Evolutionary conservation across 2,888 invertebrate genomes (phyloP).

Genomic region (Maniola hyperantus): DNA sequence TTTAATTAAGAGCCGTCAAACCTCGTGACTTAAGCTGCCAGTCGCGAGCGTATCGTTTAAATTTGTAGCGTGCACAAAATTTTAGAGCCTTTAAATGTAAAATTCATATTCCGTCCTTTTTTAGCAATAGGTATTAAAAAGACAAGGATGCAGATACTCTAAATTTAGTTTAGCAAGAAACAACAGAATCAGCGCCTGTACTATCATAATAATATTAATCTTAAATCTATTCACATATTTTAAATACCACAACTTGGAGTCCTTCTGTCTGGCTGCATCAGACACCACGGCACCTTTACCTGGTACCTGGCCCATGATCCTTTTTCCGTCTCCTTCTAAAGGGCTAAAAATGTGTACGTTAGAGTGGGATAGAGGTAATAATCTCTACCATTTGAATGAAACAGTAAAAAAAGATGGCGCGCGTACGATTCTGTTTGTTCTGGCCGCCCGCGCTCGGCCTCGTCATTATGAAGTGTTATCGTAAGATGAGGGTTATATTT

Average conservation of each 20-base stretch:
- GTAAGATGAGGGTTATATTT: constrained; percentile 77
- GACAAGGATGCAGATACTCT: too few species aligned
- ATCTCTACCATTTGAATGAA: constrained; percentile 55
- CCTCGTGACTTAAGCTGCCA: too few species aligned
- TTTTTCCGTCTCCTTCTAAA: constrained; percentile 52
- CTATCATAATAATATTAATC: constrained; percentile 34
- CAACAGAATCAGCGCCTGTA: too few species aligned
- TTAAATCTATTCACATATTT: constrained; percentile 41
- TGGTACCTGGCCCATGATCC: constrained; percentile 54
- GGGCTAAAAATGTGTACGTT: constrained; percentile 20
- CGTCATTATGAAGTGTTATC: constrained; percentile 80
- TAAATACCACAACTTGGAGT: constrained; percentile 59
- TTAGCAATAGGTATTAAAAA: too few species aligned
- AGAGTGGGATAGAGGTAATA: constrained; percentile 44
- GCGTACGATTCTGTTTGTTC: constrained; percentile 75
- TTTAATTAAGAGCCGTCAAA: too few species aligned
- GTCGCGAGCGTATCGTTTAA: too few species aligned
- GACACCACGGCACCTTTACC: constrained; percentile 77
- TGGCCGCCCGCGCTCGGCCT: constrained; percentile 78
- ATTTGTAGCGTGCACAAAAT: too few species aligned
- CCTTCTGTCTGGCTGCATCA: constrained; percentile 72
- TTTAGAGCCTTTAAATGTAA: too few species aligned
- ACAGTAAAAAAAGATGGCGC: constrained; percentile 59
- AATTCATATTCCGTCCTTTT: too few species aligned
- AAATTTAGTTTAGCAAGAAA: too few species aligned